These are phyloP conservation scores for Meloidogyne hapla DNA, from an alignment of 1,140 invertebrate genomes.

Conservation along the genomic window DNA sequence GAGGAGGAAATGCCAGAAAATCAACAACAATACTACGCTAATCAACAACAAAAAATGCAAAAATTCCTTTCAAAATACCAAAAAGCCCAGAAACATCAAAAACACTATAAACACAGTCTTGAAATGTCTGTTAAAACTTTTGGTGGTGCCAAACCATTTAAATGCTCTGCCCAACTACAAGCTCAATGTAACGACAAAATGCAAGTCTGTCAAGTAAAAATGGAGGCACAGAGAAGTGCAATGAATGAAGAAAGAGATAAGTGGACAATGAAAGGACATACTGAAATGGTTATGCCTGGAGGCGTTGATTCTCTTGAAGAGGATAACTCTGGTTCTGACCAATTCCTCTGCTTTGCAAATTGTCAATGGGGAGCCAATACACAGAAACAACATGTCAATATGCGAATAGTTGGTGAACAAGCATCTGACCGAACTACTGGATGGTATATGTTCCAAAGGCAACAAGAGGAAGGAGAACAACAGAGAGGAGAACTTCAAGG, in stretches of 20 bases:
- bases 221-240: constrained; percentile 16
- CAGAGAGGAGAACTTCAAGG: background rate
- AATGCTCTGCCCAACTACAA: background rate
- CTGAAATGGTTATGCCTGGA: constrained; percentile 35
- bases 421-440: background rate
- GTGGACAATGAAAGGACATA: constrained; percentile 35
- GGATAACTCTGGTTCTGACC: constrained; percentile 12
- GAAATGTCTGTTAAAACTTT: background rate
- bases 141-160: constrained; percentile 6
- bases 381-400: constrained; percentile 33
- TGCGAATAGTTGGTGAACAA: constrained; percentile 32
- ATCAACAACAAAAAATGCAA: constrained; percentile 13
- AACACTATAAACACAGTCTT: constrained; percentile 24
- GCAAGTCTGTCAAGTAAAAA: constrained; percentile 14
- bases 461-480: background rate
- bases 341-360: constrained; percentile 24
- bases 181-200: constrained; percentile 22
- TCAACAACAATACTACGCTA: background rate
- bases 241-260: constrained; percentile 17
- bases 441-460: background rate
- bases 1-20: background rate
- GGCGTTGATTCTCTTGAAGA: background rate
- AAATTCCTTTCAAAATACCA: constrained; percentile 20
- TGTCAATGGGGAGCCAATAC: constrained; percentile 32
- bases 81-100: constrained; percentile 10